Evolutionary conservation across 2,888 invertebrate species (phyloP).

Genomic region (Tridacna gigas): DNA sequence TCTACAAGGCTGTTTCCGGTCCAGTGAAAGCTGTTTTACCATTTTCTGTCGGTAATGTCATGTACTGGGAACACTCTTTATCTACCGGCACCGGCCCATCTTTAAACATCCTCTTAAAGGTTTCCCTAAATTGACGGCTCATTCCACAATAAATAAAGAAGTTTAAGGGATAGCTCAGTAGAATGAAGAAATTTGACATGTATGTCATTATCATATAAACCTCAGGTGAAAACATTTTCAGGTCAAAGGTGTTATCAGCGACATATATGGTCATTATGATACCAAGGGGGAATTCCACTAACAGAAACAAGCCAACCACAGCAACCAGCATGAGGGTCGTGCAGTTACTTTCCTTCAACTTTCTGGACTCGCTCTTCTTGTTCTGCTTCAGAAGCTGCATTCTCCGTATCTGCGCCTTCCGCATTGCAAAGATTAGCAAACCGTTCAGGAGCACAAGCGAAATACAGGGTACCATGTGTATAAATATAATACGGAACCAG

Average conservation of each 20-base stretch:
- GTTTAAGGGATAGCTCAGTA: conserved; percentile 95
- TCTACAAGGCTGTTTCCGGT: conserved; percentile 78
- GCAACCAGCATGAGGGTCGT: conserved; percentile 85
- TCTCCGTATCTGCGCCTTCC: conserved; percentile 92
- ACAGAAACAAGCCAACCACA: conserved; percentile 86
- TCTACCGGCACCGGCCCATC: conserved; percentile 74
- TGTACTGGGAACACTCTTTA: conserved; percentile 80
- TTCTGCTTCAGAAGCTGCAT: conserved; percentile 92
- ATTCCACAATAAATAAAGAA: conserved; percentile 98
- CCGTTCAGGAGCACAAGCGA: conserved; percentile 95
- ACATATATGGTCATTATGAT: conserved; percentile 89
- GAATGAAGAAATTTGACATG: conserved; percentile 95
- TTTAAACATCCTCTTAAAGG: conserved; percentile 93
- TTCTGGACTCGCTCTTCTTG: conserved; percentile 84
- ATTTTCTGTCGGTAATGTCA: conserved; percentile 81
- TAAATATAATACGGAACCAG: conserved; percentile 94
- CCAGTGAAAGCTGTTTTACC: conserved; percentile 73
- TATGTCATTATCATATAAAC: conserved; percentile 76
- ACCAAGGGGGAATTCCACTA: conserved; percentile 86
- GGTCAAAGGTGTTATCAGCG: conserved; percentile 85
- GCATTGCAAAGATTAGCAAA: conserved; percentile 93
- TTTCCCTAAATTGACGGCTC: conserved; percentile 97
- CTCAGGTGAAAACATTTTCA: conserved; percentile 64
- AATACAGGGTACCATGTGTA: conserved; percentile 96
- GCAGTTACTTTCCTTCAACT: conserved; percentile 83